Evolutionary conservation across 1,140 invertebrate species (phyloP).

Genomic region (Acarapis woodi): DNA sequence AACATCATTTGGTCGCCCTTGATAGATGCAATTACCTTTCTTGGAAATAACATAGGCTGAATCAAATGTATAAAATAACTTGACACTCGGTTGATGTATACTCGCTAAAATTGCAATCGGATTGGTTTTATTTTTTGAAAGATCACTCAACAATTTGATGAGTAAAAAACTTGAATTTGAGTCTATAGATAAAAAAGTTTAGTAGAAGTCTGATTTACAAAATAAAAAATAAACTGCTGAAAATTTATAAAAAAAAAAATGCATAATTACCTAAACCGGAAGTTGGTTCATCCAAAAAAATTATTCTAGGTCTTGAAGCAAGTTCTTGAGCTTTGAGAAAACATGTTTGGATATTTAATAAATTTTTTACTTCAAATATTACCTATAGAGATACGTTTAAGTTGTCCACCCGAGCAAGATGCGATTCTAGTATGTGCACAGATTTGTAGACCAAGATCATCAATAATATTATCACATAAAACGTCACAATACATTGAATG

Average conservation of each 20-base stretch:
- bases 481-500: background rate
- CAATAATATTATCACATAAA: background rate
- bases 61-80: conserved; percentile 6
- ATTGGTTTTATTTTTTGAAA: background rate
- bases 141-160: background rate
- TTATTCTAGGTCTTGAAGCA: conserved; percentile 2
- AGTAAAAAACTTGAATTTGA: conserved; percentile 1
- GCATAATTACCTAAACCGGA: conserved; percentile 6
- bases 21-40: conserved; percentile 2
- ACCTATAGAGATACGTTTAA: conserved; percentile 7
- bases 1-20: conserved; percentile 3
- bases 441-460: conserved; percentile 2
- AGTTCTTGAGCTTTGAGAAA: conserved; percentile 8
- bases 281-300: conserved; percentile 9
- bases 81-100: conserved; percentile 6
- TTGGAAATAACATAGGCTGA: conserved; percentile 1
- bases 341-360: too few relatives aligned
- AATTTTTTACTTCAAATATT: too few relatives aligned
- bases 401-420: conserved; percentile 3
- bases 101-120: conserved; percentile 6
- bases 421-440: conserved; percentile 1
- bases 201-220: background rate
- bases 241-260: background rate
- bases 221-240: background rate
- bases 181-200: background rate